Base-by-base conservation (phyloP, 2,888 invertebrate genomes). In the Steinernema scapterisci region DNA sequence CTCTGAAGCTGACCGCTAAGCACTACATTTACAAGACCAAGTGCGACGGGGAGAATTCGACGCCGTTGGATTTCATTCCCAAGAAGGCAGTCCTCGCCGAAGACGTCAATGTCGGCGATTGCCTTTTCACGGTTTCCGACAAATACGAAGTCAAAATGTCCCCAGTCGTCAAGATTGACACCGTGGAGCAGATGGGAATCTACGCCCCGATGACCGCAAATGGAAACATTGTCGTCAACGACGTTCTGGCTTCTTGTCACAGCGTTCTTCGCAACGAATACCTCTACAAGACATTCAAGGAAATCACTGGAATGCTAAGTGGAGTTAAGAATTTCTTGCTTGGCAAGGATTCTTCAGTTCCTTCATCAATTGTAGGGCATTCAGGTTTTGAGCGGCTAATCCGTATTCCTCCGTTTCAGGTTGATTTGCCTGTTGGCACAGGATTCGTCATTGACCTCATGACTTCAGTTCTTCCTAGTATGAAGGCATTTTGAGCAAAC, bases 21-120 rank as follows among this genome's bases (percentile, higher is more conserved):
- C 86, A 86, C 70, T 83, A 78, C 77, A 83, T 86, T 43, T 86
- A 82, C 75, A 82, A 81, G 73, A 77, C 78, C 6, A 23, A 54
- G 19, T 81, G 80, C 51, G 52, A 51, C 5, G 38, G 38, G 9
- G 38, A 9, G 9, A 9, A 38, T 38, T n/a, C n/a, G n/a, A 3
- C 9, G 38, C 23, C 73, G 0, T 56, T 76, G 9, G 38, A 52
- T 9, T 45, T 71, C 0, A 72, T 82, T 0, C 48, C 56, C 25
- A 23, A 54, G 6, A 71, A 77, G 7, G 77, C 83, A 13, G 82
- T 85, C 7, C 78, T 77, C 23, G 86, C 86, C 1, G 82, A 84
- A 31, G 73, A 82, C 11, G 79, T 86, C 16, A 25, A 79, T 7
- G 75, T 75, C n/a, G 84, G 83, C 56, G 85, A 87, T 73, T 86